These are phyloP conservation scores for Girardinichthys multiradiatus DNA, from an alignment of 2,113 vertebrate genomes.

Conservation along the genomic window DNA sequence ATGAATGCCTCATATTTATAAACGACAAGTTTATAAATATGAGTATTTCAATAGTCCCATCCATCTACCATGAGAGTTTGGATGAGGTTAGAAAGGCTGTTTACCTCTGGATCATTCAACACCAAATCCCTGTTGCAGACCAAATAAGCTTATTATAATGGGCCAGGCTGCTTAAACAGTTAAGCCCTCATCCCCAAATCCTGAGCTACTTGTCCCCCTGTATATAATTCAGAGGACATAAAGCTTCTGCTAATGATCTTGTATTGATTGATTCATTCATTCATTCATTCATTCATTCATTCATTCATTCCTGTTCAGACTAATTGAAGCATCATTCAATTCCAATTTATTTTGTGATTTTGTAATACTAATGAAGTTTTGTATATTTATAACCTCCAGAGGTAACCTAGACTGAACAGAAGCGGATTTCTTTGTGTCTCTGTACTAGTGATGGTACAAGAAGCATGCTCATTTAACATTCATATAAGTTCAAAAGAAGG, in stretches of 20 bases:
- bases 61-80: slow-evolving; percentile 56
- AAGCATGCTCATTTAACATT: no score
- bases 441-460: no score
- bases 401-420: neutral
- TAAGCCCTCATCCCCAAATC: slow-evolving; percentile 64
- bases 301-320: slow-evolving; percentile 37
- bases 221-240: slow-evolving; percentile 31
- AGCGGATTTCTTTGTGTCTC: no score
- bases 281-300: slow-evolving; percentile 48
- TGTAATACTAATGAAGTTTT: slow-evolving; percentile 37
- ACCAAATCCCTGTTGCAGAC: slow-evolving; percentile 58
- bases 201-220: slow-evolving; percentile 48
- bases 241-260: slow-evolving; percentile 64
- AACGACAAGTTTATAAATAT: neutral
- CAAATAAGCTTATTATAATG: slow-evolving; percentile 76
- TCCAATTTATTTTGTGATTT: slow-evolving; percentile 45
- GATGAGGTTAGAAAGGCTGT: slow-evolving; percentile 64
- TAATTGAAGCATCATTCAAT: slow-evolving; percentile 2
- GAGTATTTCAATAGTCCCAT: slow-evolving; percentile 31
- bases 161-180: slow-evolving; percentile 63
- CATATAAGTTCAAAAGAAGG: no score
- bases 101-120: slow-evolving; percentile 66
- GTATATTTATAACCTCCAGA: slow-evolving; percentile 1
- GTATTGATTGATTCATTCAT: slow-evolving; percentile 47
- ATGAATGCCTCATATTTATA: neutral